Evolutionary conservation across 2,888 invertebrate species (phyloP).

Genomic region (Ormyrus rosae): DNA sequence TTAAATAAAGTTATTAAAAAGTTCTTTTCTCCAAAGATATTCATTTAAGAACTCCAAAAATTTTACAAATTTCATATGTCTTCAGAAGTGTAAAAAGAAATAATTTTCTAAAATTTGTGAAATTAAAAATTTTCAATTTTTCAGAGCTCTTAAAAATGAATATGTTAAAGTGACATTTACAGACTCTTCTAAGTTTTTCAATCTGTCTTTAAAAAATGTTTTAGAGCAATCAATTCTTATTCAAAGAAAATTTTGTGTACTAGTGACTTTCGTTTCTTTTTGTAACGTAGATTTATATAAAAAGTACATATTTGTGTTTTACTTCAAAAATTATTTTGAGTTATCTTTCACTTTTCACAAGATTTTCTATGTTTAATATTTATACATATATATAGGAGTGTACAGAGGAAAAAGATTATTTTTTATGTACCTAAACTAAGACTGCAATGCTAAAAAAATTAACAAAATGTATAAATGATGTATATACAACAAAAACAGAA

Average conservation of each 20-base stretch:
- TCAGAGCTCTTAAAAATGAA: too few species aligned
- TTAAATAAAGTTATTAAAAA: background rate
- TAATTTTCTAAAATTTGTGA: too few species aligned
- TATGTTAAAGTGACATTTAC: too few species aligned
- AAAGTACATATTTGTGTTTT: conserved; percentile 1
- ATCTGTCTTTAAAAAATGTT: too few species aligned
- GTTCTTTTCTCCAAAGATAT: too few species aligned
- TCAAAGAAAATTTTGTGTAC: too few species aligned
- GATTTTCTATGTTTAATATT: conserved; percentile 20
- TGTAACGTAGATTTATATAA: conserved; percentile 21
- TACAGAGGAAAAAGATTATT: conserved; percentile 46
- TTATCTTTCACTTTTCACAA: background rate
- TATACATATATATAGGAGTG: conserved; percentile 25
- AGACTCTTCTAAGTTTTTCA: too few species aligned
- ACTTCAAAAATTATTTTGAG: background rate
- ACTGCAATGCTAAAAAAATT: conserved; percentile 26
- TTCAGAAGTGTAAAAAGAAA: too few species aligned
- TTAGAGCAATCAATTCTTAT: too few species aligned
- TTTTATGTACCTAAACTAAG: conserved; percentile 19
- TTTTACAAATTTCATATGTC: too few species aligned
- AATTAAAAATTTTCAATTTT: too few species aligned
- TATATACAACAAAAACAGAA: conserved; percentile 39
- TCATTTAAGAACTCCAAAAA: too few species aligned
- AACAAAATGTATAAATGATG: conserved; percentile 15
- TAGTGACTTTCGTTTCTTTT: background rate